Evolutionary conservation across 1,140 invertebrate genomes (phyloP), one percentile per base, ranked within the genome.

Genomic region (Hesperophylax magnus): DNA sequence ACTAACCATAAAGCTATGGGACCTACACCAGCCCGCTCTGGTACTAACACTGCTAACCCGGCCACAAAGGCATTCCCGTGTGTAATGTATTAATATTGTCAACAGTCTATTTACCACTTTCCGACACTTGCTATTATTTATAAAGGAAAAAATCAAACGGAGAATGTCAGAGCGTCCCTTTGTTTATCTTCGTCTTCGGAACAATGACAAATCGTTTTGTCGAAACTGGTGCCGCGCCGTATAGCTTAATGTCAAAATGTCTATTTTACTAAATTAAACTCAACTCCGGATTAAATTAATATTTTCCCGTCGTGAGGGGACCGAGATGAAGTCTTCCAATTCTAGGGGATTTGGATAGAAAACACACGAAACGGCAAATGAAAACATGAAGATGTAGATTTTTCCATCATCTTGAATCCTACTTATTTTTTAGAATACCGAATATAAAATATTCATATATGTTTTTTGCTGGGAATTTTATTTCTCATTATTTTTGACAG

Each of bases 161-260:
- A 71, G 20, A 47, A 72, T 67, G 76, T 81, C 80, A 78, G 31
- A 67, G 63, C 54, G 11, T 7, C 67, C 77, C 77, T 81, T 81
- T 77, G 75, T 81, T 78, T 78, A 63, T 58, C 52, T 53, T 39
- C 39, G 22, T 47, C 61, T 56, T 6, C 18, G 80, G 24, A 71
- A 78, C 65, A 78, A 81, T 71, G 76, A 81, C 69, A 63, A 78
- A 81, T 81, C 76, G 80, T 74, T 78, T 77, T 74, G 75, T 78
- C 80, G 80, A 81, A 78, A 74, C 61, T 56, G 76, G 67, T 74
- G 67, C 67, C 54, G 22, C 76, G 80, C 53, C 56, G 63, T 71
- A 80, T 80, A 76, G 79, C 74, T 80, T 80, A 69, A 78, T 61
- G 80, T 78, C 80, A 81, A 72, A 74, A 60, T 31, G 80, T 77